A percentile compares a stretch with the other conserved stretches of the same genome.
phyloP scores from a whole-genome alignment of 2,113 vertebrate genomes.

The Noturus placidus region DNA sequence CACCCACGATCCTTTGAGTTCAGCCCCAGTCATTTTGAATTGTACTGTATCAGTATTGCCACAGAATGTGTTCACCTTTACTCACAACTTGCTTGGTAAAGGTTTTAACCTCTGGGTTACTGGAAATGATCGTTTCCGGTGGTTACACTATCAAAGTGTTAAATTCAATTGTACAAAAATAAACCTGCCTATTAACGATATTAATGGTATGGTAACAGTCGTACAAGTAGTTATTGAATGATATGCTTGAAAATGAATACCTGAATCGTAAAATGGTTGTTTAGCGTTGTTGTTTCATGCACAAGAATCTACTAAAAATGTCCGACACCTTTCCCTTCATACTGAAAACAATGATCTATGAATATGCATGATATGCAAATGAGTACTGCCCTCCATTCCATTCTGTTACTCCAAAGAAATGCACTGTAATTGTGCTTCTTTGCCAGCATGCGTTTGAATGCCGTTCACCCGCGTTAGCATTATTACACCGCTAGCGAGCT shows the following conservation, averaged over 20 bases:
- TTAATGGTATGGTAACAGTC: not conserved
- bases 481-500: not conserved
- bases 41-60: not conserved
- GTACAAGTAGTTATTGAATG: not conserved
- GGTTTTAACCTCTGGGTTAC: not conserved
- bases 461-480: not conserved
- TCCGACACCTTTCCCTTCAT: not conserved
- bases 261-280: not conserved
- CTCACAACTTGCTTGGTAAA: not conserved
- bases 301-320: not conserved
- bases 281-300: not conserved
- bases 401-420: not conserved
- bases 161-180: not conserved
- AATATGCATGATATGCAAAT: conserved; percentile 6
- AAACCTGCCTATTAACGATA: not conserved
- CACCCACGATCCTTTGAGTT: conserved; percentile 9
- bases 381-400: not conserved
- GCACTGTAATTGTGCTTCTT: not conserved
- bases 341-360: not conserved
- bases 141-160: not conserved
- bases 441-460: not conserved
- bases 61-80: not conserved
- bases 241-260: not conserved
- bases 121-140: not conserved
- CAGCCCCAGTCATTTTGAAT: conserved; percentile 4